Conservation (phyloP, 1,140 invertebrate species). For the Zaprionus tsacasi region DNA sequence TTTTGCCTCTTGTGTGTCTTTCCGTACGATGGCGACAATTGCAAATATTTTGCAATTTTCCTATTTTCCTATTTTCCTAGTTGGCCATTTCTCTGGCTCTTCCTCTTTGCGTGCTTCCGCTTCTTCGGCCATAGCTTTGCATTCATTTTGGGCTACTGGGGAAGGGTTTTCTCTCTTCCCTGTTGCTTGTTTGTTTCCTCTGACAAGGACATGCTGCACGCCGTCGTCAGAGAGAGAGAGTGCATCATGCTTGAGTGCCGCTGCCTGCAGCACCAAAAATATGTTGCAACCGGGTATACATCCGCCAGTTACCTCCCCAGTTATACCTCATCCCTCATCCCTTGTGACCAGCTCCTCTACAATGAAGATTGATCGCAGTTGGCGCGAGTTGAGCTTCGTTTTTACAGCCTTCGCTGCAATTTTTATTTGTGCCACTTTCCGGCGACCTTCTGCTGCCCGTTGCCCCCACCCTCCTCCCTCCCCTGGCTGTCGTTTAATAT, state of each 20-base stretch:
- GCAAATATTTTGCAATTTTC: constrained; percentile 79
- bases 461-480: background rate
- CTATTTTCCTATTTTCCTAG: constrained; percentile 34
- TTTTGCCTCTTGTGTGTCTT: constrained; percentile 9
- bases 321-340: background rate
- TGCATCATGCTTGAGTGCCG: constrained; percentile 55
- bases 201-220: constrained; percentile 41
- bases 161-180: constrained; percentile 13
- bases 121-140: constrained; percentile 28
- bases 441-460: constrained; percentile 30
- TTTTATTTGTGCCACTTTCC: constrained; percentile 70
- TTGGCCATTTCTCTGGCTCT: constrained; percentile 34
- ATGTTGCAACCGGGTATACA: constrained; percentile 59
- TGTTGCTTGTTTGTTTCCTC: constrained; percentile 40
- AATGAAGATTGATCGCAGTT: constrained; percentile 80
- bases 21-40: constrained; percentile 61
- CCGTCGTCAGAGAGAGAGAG: constrained; percentile 9
- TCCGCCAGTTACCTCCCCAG: background rate
- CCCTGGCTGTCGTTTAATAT: constrained; percentile 69
- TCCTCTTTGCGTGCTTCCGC: constrained; percentile 32
- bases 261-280: constrained; percentile 58
- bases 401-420: constrained; percentile 65
- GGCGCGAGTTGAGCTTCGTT: constrained; percentile 60
- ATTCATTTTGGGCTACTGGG: constrained; percentile 19
- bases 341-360: constrained; percentile 10